phyloP scores from a whole-genome alignment of 2,888 invertebrate species.

The Drosophila atripex region DNA sequence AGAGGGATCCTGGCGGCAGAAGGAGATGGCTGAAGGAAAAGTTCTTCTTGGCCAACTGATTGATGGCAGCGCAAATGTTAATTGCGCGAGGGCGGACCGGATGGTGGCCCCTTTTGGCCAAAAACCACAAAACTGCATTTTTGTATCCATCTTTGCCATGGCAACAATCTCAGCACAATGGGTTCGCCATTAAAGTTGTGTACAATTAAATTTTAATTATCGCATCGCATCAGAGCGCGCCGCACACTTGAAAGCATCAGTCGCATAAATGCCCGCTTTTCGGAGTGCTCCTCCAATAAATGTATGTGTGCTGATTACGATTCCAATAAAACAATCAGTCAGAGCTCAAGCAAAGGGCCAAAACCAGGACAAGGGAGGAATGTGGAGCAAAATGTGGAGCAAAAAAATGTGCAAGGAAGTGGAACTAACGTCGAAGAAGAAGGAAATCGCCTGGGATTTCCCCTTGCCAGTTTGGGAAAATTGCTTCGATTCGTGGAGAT shows the following conservation, averaged over 20 bases:
- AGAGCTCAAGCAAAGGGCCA: slow-evolving; percentile 12
- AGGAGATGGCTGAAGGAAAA: slow-evolving; percentile 51
- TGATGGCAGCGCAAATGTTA: slow-evolving; percentile 73
- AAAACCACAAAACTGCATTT: slow-evolving; percentile 64
- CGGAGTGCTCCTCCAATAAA: background rate
- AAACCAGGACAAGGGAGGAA: background rate
- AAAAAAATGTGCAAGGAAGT: slow-evolving; percentile 32
- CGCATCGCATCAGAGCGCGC: slow-evolving; percentile 3
- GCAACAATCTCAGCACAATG: slow-evolving; percentile 61
- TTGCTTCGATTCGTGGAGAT: slow-evolving; percentile 39
- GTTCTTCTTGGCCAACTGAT: slow-evolving; percentile 56
- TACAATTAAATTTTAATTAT: slow-evolving; percentile 71
- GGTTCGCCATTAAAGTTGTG: slow-evolving; percentile 64
- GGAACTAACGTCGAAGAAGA: slow-evolving; percentile 15
- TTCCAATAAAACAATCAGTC: slow-evolving; percentile 35
- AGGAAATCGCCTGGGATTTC: slow-evolving; percentile 40
- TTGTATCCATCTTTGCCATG: slow-evolving; percentile 38
- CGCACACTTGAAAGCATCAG: slow-evolving; percentile 2
- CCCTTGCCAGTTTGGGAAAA: slow-evolving; percentile 35
- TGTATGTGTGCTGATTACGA: slow-evolving; percentile 5
- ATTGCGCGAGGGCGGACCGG: slow-evolving; percentile 53
- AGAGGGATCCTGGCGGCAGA: background rate
- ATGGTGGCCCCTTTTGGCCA: background rate
- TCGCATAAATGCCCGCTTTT: slow-evolving; percentile 9
- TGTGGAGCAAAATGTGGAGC: background rate